A percentile compares a stretch with the other conserved stretches of the same genome.
phyloP scores from a whole-genome alignment of 2,888 invertebrate species.

The Andrena praecox region DNA sequence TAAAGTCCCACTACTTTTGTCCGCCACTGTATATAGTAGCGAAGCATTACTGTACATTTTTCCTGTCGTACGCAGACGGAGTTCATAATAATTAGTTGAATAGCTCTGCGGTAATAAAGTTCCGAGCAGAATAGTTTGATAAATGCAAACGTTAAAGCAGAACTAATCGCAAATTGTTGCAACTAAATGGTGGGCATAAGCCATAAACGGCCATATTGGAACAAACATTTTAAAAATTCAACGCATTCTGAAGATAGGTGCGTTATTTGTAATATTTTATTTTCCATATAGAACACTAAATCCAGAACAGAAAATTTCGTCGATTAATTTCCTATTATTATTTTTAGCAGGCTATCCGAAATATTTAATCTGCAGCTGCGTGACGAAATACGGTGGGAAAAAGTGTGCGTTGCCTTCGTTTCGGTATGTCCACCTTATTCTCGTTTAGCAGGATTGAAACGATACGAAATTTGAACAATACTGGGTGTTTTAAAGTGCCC shows the following conservation, averaged over 20 bases:
- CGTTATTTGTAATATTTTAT: constrained; percentile 11
- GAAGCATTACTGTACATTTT: too few species aligned
- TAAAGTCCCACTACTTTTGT: too few species aligned
- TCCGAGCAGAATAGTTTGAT: background rate
- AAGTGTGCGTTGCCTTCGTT: too few species aligned
- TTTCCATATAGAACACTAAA: background rate
- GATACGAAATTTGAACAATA: background rate
- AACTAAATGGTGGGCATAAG: constrained; percentile 12
- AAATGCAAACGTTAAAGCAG: constrained; percentile 19
- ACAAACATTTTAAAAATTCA: background rate
- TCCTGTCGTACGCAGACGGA: too few species aligned
- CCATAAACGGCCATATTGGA: background rate
- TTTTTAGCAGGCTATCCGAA: background rate
- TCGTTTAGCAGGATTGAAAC: constrained; percentile 6
- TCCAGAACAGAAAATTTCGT: background rate
- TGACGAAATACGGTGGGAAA: background rate
- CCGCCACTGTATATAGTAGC: too few species aligned
- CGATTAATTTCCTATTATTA: constrained; percentile 19
- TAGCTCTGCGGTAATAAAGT: background rate
- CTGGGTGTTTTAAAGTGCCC: background rate
- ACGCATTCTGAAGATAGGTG: background rate
- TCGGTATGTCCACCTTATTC: background rate
- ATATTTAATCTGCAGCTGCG: background rate
- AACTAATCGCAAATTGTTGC: constrained; percentile 5
- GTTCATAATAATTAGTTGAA: background rate